Evolutionary conservation across 2,113 vertebrate species (phyloP).

Genomic region (Lutjanus erythropterus): DNA sequence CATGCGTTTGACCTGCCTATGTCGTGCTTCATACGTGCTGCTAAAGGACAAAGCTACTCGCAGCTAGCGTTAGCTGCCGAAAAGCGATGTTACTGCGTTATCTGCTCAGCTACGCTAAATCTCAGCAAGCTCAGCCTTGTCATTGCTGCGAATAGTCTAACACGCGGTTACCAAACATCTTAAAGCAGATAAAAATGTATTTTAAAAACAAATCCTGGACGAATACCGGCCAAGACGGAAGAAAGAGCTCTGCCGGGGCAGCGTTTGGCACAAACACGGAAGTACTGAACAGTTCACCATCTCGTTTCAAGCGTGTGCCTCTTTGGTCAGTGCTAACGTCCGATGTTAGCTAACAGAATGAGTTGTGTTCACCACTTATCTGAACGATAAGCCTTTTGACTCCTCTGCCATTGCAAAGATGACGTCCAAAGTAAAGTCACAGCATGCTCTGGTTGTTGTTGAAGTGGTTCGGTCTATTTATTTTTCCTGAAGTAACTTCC

Average conservation of each 20-base stretch:
- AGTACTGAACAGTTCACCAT: accelerated
- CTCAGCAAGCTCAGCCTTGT: accelerated
- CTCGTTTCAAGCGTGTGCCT: neutral
- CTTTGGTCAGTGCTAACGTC: neutral
- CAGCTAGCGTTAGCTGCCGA: neutral
- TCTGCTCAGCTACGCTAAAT: neutral
- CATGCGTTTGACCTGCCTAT: neutral
- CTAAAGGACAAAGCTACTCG: neutral
- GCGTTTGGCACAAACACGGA: conserved; percentile 3
- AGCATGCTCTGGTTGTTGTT: neutral
- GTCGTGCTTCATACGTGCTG: neutral
- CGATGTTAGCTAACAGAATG: conserved; percentile 4
- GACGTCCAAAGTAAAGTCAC: too few relatives aligned
- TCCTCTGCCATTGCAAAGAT: accelerated
- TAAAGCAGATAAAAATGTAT: neutral
- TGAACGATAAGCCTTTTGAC: neutral
- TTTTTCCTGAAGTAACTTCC: neutral
- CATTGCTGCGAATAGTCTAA: accelerated
- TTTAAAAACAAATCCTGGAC: neutral
- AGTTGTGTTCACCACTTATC: neutral
- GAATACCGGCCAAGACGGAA: neutral
- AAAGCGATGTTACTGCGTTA: neutral
- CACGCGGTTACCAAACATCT: neutral
- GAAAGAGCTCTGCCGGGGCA: accelerated
- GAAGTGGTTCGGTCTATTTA: accelerated